phyloP scores from a whole-genome alignment of 1,140 invertebrate genomes.

The Trialeurodes vaporariorum region DNA sequence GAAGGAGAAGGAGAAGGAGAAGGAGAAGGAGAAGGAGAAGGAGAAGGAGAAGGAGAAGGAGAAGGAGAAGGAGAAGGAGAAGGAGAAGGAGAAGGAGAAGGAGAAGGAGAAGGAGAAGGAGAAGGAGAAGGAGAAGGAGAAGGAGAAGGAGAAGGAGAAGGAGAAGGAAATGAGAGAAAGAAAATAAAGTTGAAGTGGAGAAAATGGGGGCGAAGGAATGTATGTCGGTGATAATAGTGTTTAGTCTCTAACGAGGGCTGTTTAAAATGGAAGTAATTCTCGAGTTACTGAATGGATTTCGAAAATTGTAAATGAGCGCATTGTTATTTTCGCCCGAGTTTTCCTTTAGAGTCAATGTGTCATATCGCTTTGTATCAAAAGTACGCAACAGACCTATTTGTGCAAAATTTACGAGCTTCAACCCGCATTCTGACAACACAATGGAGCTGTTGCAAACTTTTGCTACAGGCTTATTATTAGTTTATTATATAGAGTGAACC shows the following conservation, averaged over 20 bases:
- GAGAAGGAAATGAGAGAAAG: too few species aligned
- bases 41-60: neutral
- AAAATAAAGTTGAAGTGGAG: neutral
- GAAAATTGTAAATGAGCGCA: too few species aligned
- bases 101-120: too few species aligned
- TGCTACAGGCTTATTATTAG: too few species aligned
- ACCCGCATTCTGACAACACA: neutral
- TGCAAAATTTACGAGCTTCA: neutral
- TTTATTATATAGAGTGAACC: too few species aligned
- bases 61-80: neutral
- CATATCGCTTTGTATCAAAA: neutral
- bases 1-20: too few species aligned
- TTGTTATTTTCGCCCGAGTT: too few species aligned
- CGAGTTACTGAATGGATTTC: too few species aligned
- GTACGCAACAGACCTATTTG: too few species aligned
- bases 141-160: neutral
- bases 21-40: neutral
- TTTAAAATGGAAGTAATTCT: too few species aligned
- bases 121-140: slow-evolving; percentile 8
- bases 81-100: neutral
- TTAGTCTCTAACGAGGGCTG: neutral
- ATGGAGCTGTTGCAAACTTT: too few species aligned
- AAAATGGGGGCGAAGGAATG: neutral
- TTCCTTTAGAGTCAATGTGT: neutral
- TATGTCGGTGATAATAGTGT: too few species aligned